Evolutionary conservation across 2,113 vertebrate species (phyloP).

Genomic region (Sorex fumeus): DNA sequence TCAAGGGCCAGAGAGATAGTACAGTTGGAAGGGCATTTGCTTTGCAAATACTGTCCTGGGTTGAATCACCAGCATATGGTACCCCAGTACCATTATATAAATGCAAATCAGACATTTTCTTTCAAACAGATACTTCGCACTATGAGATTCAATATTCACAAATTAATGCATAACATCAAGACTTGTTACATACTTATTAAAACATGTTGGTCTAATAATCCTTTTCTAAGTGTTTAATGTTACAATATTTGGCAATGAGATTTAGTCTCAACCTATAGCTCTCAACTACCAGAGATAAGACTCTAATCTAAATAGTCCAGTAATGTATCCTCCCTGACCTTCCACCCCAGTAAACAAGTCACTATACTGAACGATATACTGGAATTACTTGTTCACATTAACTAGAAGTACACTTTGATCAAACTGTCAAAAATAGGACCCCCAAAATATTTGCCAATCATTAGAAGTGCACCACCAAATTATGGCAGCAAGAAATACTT

Average conservation of each 20-base stretch:
- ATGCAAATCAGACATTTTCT: neutral
- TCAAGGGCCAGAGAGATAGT: too few relatives aligned
- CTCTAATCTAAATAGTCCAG: slow-evolving; percentile 76
- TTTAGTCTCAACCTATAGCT: slow-evolving; percentile 63
- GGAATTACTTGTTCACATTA: slow-evolving; percentile 58
- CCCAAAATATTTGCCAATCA: slow-evolving; percentile 9
- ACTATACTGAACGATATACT: slow-evolving; percentile 53
- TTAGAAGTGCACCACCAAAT: slow-evolving; percentile 39
- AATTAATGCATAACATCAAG: slow-evolving; percentile 42
- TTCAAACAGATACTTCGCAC: neutral
- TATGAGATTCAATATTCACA: slow-evolving; percentile 3
- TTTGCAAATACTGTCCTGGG: too few relatives aligned
- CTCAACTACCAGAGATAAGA: slow-evolving; percentile 59
- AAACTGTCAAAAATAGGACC: slow-evolving; percentile 39
- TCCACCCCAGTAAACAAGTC: slow-evolving; percentile 50
- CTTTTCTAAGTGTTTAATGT: slow-evolving; percentile 42
- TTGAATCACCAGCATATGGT: too few relatives aligned
- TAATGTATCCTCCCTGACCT: neutral
- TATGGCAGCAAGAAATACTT: slow-evolving; percentile 38
- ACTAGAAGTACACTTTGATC: neutral
- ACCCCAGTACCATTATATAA: neutral
- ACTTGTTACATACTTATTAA: slow-evolving; percentile 42
- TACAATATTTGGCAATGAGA: slow-evolving; percentile 56
- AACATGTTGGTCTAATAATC: slow-evolving; percentile 25
- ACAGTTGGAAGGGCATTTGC: too few relatives aligned